Evolutionary conservation across 2,888 invertebrate genomes (phyloP), one percentile per base, ranked within the genome.

Genomic region (Plebejus anna): DNA sequence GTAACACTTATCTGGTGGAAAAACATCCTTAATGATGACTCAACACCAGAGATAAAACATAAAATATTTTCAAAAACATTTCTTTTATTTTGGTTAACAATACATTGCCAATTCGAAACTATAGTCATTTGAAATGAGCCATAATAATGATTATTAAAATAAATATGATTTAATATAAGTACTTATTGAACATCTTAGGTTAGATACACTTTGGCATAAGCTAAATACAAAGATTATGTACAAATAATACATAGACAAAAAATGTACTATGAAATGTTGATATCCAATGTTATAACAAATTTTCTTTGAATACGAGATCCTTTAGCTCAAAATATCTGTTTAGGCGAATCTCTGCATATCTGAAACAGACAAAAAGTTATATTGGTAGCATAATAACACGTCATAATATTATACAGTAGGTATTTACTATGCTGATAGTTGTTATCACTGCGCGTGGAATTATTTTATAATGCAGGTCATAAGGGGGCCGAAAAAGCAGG

Each of bases 261-360:
- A 61, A 13, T 36, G 11, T 22, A n/a, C 70, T 13, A 42, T 36
- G 32, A 47, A 42, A 57, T 76, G n/a, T 66, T 5, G 9, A 57
- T 76, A 38, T 71, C 70, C 28, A 71, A 73, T 73, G 55, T 73
- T 73, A 73, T 73, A 73, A 55, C 47, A 51, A 55, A 57, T 7
- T 28, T 55, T 76, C 32, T 57, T 55, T 57, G 42, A 71, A 76
- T 38, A 71, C 36, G 13, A 28, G 9, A 59, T 95, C 94, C 89
- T 96, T 97, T 81, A 94, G 94, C 77, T 95, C 94, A 85, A 95
- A 96, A 91, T 97, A 97, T 88, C 96, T 96, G 80, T 95, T 94
- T 79, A 97, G 94, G 81, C 97, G 95, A 81, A 95, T 92, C 84
- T 95, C 95, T 75, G 97, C 97, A 88, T 94, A 94, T 79, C 93